These are phyloP conservation scores for Furcula furcula DNA, from an alignment of 2,888 invertebrate genomes.

Conservation along the genomic window DNA sequence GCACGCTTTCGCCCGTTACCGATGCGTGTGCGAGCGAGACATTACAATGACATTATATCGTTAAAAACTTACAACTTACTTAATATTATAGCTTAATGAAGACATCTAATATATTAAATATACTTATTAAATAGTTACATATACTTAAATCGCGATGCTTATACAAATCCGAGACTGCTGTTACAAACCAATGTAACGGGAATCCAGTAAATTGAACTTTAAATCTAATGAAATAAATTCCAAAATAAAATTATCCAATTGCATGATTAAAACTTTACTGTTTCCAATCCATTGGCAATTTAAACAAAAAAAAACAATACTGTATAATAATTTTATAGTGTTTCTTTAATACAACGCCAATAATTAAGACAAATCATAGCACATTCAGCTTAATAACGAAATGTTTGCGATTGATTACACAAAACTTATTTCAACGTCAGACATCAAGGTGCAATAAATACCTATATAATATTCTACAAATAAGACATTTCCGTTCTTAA, in stretches of 20 bases:
- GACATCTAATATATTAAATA: slow-evolving; percentile 77
- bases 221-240: neutral
- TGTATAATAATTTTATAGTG: no score
- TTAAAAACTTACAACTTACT: slow-evolving; percentile 78
- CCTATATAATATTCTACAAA: slow-evolving; percentile 6
- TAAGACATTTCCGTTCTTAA: slow-evolving; percentile 17
- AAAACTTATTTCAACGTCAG: neutral
- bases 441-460: neutral
- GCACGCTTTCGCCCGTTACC: slow-evolving; percentile 16
- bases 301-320: neutral
- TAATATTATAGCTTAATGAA: slow-evolving; percentile 71
- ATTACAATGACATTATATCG: slow-evolving; percentile 65
- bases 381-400: neutral
- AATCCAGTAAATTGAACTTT: slow-evolving; percentile 1
- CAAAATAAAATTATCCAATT: no score
- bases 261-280: no score
- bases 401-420: neutral
- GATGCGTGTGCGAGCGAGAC: slow-evolving; percentile 42
- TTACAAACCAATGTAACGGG: slow-evolving; percentile 29
- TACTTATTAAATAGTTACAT: slow-evolving; percentile 71
- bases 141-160: slow-evolving; percentile 49
- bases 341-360: no score
- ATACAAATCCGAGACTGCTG: slow-evolving; percentile 46
- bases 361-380: neutral
- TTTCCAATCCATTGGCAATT: neutral